Conservation (phyloP, 2,888 invertebrate species). For the Tetranychus truncatus region DNA sequence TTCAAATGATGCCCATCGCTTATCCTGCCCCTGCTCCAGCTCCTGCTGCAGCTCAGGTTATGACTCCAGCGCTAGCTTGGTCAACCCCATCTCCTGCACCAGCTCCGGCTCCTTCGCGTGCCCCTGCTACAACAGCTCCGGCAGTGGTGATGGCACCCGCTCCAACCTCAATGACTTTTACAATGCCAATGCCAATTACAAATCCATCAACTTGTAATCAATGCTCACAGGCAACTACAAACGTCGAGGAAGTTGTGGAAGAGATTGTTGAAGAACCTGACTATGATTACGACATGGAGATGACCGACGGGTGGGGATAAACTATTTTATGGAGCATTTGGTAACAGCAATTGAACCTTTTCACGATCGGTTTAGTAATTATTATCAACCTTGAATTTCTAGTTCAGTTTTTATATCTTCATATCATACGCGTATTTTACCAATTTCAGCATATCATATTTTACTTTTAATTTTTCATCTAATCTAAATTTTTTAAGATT, state of each 20-base stretch:
- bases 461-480: no score
- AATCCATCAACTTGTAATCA: background rate
- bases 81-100: background rate
- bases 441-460: no score
- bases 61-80: background rate
- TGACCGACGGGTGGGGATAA: background rate
- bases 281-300: background rate
- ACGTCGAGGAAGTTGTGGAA: background rate
- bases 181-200: background rate
- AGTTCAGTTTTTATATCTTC: no score
- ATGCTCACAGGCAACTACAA: background rate
- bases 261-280: background rate
- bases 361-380: no score
- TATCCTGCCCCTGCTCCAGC: background rate
- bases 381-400: no score
- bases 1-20: background rate
- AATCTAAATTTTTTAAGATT: no score
- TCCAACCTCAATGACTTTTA: background rate
- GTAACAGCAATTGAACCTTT: no score
- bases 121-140: background rate
- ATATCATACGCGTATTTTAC: no score
- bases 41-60: background rate
- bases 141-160: background rate
- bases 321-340: background rate
- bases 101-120: background rate